Conservation (phyloP, 2,888 invertebrate genomes). For the Pyrgus malvae region DNA sequence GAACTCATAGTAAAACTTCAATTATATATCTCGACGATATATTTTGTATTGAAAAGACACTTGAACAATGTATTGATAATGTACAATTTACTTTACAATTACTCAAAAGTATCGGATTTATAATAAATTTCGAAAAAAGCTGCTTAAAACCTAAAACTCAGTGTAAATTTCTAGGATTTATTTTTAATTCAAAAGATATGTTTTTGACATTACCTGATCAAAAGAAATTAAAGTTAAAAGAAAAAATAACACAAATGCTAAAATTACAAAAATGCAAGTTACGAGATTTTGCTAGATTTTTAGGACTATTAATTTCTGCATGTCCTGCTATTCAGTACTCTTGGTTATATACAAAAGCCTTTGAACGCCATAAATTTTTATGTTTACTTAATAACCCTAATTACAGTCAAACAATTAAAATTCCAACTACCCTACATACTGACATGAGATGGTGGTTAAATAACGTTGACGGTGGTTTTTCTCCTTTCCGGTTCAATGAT, state of each 20-base stretch:
- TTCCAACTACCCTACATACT: not conserved
- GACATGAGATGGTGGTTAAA: constrained; percentile 2
- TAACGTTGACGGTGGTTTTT: not conserved
- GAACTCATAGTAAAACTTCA: not conserved
- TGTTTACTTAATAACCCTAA: not conserved
- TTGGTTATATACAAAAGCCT: constrained; percentile 25
- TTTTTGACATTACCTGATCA: constrained; percentile 2
- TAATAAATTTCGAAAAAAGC: constrained; percentile 21
- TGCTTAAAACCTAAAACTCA: not conserved
- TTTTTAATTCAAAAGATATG: constrained; percentile 17
- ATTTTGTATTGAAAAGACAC: not conserved
- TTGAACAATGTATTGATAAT: not conserved
- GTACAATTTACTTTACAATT: too few relatives aligned
- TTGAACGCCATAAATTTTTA: constrained; percentile 14
- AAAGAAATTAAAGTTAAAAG: constrained; percentile 11
- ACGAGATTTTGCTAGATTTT: constrained; percentile 21
- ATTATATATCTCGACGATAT: constrained; percentile 16
- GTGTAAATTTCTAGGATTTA: constrained; percentile 26
- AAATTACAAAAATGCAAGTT: constrained; percentile 8
- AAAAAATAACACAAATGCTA: not conserved
- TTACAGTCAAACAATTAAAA: not conserved
- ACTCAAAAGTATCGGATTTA: constrained; percentile 17
- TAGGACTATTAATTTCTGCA: constrained; percentile 16
- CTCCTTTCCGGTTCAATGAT: not conserved
- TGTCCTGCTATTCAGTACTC: constrained; percentile 29